Evolutionary conservation across 2,888 invertebrate genomes (phyloP).

Genomic region (Lissonota sp.): DNA sequence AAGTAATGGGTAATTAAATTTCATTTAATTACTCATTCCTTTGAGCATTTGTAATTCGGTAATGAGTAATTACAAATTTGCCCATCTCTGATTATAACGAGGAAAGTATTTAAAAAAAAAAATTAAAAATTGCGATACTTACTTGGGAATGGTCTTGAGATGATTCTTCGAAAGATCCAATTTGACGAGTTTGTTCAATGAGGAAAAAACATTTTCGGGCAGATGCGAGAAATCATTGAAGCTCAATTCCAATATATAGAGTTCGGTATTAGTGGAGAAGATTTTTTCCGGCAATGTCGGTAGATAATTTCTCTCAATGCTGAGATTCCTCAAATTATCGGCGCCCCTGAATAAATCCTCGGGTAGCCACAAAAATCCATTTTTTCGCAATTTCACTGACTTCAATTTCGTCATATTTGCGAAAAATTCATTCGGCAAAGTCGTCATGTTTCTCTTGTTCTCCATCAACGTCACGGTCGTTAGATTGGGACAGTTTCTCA

Average conservation of each 20-base stretch:
- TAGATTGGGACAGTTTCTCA: conserved; percentile 86
- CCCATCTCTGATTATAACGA: background rate
- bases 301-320: conserved; percentile 85
- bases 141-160: conserved; percentile 86
- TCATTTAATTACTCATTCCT: no score
- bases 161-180: conserved; percentile 89
- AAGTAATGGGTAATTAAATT: no score
- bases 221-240: conserved; percentile 87
- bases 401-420: conserved; percentile 86
- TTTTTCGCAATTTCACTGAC: conserved; percentile 86
- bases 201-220: conserved; percentile 86
- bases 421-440: conserved; percentile 87
- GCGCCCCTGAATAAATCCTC: conserved; percentile 88
- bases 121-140: conserved; percentile 77
- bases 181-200: conserved; percentile 85
- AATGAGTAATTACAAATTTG: no score
- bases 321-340: conserved; percentile 86
- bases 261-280: conserved; percentile 87
- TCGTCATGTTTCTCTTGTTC: conserved; percentile 84
- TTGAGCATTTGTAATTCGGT: no score
- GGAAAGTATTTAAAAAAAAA: background rate
- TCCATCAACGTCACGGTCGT: conserved; percentile 81
- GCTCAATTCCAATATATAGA: conserved; percentile 88
- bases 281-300: conserved; percentile 86
- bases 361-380: conserved; percentile 86